phyloP scores from a whole-genome alignment of 2,888 invertebrate genomes.

The Halocaridina rubra region DNA sequence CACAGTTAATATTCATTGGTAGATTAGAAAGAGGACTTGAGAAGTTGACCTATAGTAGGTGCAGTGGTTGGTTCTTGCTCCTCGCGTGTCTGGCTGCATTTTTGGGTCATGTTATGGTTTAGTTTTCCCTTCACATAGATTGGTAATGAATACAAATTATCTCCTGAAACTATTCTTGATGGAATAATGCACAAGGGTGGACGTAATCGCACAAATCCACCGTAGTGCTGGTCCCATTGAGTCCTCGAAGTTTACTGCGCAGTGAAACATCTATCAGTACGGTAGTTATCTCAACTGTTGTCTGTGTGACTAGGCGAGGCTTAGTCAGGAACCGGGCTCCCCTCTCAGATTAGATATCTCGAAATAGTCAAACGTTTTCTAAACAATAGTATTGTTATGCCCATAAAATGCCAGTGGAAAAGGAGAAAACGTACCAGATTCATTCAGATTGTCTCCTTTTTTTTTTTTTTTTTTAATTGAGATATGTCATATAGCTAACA shows the following conservation, averaged over 20 bases:
- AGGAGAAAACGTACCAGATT: conserved; percentile 33
- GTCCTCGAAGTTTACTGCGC: conserved; percentile 38
- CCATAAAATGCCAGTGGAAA: conserved; percentile 41
- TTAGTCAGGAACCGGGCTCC: conserved; percentile 54
- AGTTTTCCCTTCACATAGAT: conserved; percentile 10
- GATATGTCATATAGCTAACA: conserved; percentile 27
- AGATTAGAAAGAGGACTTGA: not conserved
- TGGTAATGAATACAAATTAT: not conserved
- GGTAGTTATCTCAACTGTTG: conserved; percentile 32
- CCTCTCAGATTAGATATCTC: conserved; percentile 31
- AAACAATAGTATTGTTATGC: conserved; percentile 11
- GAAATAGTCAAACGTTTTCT: not conserved
- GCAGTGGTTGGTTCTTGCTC: conserved; percentile 27
- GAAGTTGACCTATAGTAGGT: not conserved
- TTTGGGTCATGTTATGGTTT: conserved; percentile 56
- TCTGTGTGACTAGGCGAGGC: conserved; percentile 42
- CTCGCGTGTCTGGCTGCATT: conserved; percentile 50
- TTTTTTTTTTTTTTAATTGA: conserved; percentile 20
- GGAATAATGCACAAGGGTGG: conserved; percentile 44
- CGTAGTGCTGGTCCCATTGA: conserved; percentile 42
- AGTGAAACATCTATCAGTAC: conserved; percentile 12
- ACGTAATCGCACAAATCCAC: conserved; percentile 53
- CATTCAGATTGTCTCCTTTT: conserved; percentile 32
- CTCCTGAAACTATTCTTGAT: not conserved
- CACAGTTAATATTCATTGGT: conserved; percentile 54